Base-by-base conservation (phyloP, 1,140 invertebrate genomes). In the Drosophila nannoptera region DNA sequence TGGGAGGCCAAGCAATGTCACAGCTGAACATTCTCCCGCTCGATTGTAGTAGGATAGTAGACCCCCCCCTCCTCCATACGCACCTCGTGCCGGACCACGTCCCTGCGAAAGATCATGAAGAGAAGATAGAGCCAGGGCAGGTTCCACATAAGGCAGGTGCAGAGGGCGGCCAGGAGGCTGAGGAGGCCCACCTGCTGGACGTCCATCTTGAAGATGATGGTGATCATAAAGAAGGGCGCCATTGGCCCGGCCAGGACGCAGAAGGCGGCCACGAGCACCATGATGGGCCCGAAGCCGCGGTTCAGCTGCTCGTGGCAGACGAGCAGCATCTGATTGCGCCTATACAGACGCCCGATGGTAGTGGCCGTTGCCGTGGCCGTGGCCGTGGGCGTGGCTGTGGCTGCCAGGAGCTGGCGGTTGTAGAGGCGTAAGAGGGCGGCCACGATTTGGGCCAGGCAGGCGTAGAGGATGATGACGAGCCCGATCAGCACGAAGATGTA, bases 201-300 rank as follows among this genome's bases (percentile, higher is more conserved):
- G 16, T 78, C 36, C 35, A 75, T 11, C 33, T 73, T 53, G 16
- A 77, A 71, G 29, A 73, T 52, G 4, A 73, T 64, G 2, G 74
- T 72, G 40, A 83, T 54, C n/a, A 87, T 9, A 14, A 67, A 81
- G 35, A 87, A 87, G 0, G 77, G 74, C 22, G 78, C 69, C 4
- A 42, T 38, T 5, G 74, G 76, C 3, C 69, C 52, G 4, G 67
- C 68, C 36, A 74, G 31, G 2, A 83, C 49, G 4, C 68, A 29
- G 62, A 59, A 73, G 4, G 66, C 74, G 45, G 70, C 65, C 12
- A 87, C 75, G 5, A 73, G 1, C 11, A 60, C 43, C 42, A 84
- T 31, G 0, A 78, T 42, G 2, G 73, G 31, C 0, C 84, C 84
- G 42, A 84, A 78, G 7, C 33, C 58, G n/a, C 45, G 61, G 68